Conservation (phyloP, 2,888 invertebrate genomes). For the Biston stratarius region DNA sequence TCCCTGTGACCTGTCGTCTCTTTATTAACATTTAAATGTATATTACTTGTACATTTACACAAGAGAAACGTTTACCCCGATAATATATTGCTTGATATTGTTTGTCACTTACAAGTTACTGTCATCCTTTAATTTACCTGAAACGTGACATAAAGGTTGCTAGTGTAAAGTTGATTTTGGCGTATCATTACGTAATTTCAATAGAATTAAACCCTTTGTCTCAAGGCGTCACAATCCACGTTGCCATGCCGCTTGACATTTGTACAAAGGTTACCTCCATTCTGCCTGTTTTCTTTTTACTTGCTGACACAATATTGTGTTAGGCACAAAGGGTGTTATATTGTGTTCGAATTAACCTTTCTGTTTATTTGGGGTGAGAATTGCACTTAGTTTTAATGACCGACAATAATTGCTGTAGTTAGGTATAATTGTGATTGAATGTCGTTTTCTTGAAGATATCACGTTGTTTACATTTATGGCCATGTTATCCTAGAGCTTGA, state of each 20-base stretch:
- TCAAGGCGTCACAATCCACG: slow-evolving; percentile 72
- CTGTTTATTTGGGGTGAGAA: slow-evolving; percentile 36
- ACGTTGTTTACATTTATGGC: slow-evolving; percentile 37
- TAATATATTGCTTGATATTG: slow-evolving; percentile 68
- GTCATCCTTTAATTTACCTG: slow-evolving; percentile 46
- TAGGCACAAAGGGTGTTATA: slow-evolving; percentile 75
- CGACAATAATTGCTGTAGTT: slow-evolving; percentile 23
- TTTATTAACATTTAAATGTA: slow-evolving; percentile 78
- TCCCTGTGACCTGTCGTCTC: slow-evolving; percentile 69
- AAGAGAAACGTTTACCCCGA: slow-evolving; percentile 70
- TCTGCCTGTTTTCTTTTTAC: slow-evolving; percentile 79
- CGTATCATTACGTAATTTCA: slow-evolving; percentile 54
- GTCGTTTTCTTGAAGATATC: slow-evolving; percentile 18
- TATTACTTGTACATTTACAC: slow-evolving; percentile 70
- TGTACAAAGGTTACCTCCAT: slow-evolving; percentile 81
- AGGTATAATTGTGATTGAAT: slow-evolving; percentile 18
- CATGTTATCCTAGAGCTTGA: slow-evolving; percentile 34
- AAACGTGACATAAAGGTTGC: slow-evolving; percentile 59
- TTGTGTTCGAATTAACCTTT: slow-evolving; percentile 64
- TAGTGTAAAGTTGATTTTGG: slow-evolving; percentile 66
- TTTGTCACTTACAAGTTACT: slow-evolving; percentile 61
- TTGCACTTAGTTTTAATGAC: slow-evolving; percentile 32
- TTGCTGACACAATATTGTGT: slow-evolving; percentile 74
- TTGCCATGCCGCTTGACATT: slow-evolving; percentile 80
- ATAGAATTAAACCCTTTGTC: slow-evolving; percentile 83